Base-by-base conservation (phyloP, 1,140 invertebrate species). In the Leguminivora glycinivorella region DNA sequence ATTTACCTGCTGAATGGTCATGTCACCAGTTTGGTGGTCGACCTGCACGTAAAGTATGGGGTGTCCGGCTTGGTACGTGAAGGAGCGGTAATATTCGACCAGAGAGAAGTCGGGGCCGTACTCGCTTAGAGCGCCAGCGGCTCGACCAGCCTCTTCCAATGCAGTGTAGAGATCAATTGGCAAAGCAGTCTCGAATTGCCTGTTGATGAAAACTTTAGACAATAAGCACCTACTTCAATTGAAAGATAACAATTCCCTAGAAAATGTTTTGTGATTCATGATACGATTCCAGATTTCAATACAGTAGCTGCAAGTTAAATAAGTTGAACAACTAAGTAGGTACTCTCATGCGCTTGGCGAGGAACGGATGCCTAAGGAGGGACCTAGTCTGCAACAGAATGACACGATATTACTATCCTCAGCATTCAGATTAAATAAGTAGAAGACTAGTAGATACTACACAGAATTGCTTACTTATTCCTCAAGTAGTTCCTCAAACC, bases 81-180 rank as follows among this genome's bases (percentile, higher is more conserved):
- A 93, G 24, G 87, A 92, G 26, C 78, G 75, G 78, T 93, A 93
- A 10, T 93, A 93, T 69, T 80, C 87, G n/a, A 85, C 70, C 12
- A 92, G 74, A 43, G 75, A 77, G 71, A 88, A 89, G n/a, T 84
- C 71, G 10, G 75, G 0, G 26, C 83, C 83, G 73, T 89, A 90
- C 22, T 77, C 73, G 6, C 79, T 56, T 5, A 93, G 76, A 3
- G 78, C 82, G 1, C 82, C 77, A 17, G 72, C 69, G 9, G 69
- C 78, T 7, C 72, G 70, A n/a, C 92, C 87, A 5, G 88, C 93
- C 67, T 92, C 86, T 72, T 94, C 84, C 14, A 97, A 82, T 31
- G 93, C 87, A 31, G 87, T 67, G 93, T 95, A 97, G 0, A 97
- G 81, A 71, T 96, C 93, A 70, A 93, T 92, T 68, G 96, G 95